These are phyloP conservation scores for Papilio machaon DNA, from an alignment of 1,140 invertebrate genomes.

Conservation along the genomic window DNA sequence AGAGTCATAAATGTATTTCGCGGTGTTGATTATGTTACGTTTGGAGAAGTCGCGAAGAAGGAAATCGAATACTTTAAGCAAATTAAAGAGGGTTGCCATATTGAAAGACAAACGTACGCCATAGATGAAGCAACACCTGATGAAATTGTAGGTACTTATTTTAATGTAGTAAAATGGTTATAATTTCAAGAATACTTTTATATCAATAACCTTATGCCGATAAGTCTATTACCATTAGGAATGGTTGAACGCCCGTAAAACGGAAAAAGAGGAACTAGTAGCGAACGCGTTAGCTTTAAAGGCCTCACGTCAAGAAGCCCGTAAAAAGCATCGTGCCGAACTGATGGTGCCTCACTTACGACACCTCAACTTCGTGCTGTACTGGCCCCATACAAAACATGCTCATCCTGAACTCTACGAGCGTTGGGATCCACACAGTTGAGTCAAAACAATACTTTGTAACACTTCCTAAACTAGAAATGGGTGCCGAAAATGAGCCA, in stretches of 20 bases:
- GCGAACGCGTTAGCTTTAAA: constrained; percentile 33
- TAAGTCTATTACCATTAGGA: constrained; percentile 49
- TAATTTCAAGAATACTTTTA: neutral
- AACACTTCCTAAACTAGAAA: too few relatives aligned
- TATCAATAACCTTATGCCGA: neutral
- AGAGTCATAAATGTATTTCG: constrained; percentile 66
- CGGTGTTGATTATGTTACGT: constrained; percentile 63
- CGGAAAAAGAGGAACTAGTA: constrained; percentile 49
- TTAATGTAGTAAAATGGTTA: neutral
- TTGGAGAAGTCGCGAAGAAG: constrained; percentile 57
- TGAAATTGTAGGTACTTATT: constrained; percentile 55
- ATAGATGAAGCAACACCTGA: constrained; percentile 63
- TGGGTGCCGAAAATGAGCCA: too few relatives aligned
- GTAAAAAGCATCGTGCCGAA: constrained; percentile 69
- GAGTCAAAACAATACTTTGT: constrained; percentile 30
- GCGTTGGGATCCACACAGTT: constrained; percentile 68
- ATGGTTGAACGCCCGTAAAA: constrained; percentile 51
- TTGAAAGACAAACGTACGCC: constrained; percentile 54
- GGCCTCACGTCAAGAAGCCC: constrained; percentile 56
- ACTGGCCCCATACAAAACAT: constrained; percentile 66
- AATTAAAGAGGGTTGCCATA: constrained; percentile 41
- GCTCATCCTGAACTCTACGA: constrained; percentile 74
- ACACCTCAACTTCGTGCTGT: constrained; percentile 70
- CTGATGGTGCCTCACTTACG: constrained; percentile 65
- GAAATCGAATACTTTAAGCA: constrained; percentile 55